Percentiles rank a stretch among this genome's conserved stretches.
Evolutionary conservation across 2,113 vertebrate species (phyloP).

Genomic region (Proteles cristata): DNA sequence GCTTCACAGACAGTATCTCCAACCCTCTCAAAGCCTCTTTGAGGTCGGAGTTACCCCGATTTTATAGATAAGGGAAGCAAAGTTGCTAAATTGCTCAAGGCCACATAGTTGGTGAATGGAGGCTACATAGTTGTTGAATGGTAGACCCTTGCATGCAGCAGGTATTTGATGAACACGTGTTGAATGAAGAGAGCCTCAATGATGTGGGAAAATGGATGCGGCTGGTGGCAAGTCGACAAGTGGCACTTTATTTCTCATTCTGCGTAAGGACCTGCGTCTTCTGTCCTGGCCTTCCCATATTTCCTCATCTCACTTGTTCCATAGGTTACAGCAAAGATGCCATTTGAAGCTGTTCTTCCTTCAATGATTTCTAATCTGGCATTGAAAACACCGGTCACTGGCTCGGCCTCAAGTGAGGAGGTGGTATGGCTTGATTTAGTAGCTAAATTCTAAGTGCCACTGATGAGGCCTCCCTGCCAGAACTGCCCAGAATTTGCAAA

Average conservation of each 20-base stretch:
- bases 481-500: neutral
- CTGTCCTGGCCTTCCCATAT: neutral
- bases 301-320: neutral
- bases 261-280: neutral
- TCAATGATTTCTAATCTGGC: constrained; percentile 36
- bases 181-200: neutral
- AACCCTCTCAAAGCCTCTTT: neutral
- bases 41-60: neutral
- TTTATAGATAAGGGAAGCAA: neutral
- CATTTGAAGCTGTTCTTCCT: neutral
- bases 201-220: neutral
- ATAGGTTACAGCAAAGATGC: neutral
- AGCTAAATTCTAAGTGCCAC: neutral
- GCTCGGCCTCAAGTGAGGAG: neutral
- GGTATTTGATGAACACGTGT: rapidly evolving
- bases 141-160: neutral
- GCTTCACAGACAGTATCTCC: neutral
- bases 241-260: neutral
- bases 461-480: neutral
- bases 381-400: constrained; percentile 22
- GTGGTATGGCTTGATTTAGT: neutral
- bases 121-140: neutral
- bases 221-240: neutral
- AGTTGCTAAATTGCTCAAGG: neutral
- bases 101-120: neutral